These are phyloP conservation scores for Caenorhabditis sp. DNA, from an alignment of 2,888 invertebrate genomes.

Conservation along the genomic window DNA sequence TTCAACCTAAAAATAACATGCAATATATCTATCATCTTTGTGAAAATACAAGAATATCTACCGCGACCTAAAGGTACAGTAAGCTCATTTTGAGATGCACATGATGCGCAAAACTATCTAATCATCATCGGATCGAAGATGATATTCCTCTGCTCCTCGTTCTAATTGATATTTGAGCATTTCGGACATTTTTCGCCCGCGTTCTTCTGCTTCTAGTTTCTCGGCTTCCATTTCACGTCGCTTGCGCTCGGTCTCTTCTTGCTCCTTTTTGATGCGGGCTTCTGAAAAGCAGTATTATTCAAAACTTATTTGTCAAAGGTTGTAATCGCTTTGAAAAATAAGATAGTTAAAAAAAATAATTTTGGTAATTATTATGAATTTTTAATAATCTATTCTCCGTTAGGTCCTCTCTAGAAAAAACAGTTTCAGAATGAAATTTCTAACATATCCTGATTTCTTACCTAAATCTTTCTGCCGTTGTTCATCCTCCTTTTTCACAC, in stretches of 20 bases:
- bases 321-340: too few species aligned
- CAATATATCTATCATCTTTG: not conserved
- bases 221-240: constrained; percentile 29
- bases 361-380: too few species aligned
- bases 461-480: constrained; percentile 31
- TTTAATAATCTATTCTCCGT: too few species aligned
- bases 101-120: not conserved
- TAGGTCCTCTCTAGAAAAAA: too few species aligned
- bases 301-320: too few species aligned
- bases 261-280: constrained; percentile 11
- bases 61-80: not conserved
- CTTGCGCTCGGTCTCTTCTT: constrained; percentile 30
- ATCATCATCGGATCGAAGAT: not conserved
- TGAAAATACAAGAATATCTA: not conserved
- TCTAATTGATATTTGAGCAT: constrained; percentile 38
- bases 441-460: constrained; percentile 4
- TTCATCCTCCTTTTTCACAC: constrained; percentile 46
- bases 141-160: constrained; percentile 28
- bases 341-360: too few species aligned
- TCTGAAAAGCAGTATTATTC: not conserved
- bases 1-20: not conserved
- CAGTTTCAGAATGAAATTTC: not conserved
- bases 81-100: not conserved
- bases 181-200: constrained; percentile 30
- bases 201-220: constrained; percentile 31